phyloP scores from a whole-genome alignment of 1,140 invertebrate genomes.

The Drosophila parvula region DNA sequence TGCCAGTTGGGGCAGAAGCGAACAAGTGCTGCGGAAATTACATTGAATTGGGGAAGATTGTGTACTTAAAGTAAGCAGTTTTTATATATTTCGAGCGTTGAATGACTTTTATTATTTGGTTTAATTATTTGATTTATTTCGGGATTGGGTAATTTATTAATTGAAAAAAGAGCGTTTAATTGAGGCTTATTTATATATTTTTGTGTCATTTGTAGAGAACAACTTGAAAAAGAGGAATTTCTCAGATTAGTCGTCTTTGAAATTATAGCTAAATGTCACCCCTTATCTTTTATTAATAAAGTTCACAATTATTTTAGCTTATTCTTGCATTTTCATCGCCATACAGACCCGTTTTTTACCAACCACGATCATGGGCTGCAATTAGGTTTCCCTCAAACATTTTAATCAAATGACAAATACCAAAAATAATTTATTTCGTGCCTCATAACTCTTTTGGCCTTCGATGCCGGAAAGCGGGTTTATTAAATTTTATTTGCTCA shows the following conservation, averaged over 20 bases:
- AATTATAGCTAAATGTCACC: no score
- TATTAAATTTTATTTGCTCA: conserved; percentile 73
- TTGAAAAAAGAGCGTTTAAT: neutral
- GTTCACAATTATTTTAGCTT: no score
- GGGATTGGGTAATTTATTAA: no score
- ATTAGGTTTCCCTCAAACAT: conserved; percentile 67
- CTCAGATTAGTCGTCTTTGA: no score
- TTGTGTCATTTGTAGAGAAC: neutral
- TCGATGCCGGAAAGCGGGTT: conserved; percentile 29
- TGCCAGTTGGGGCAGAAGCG: conserved; percentile 40
- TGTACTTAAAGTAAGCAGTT: conserved; percentile 1
- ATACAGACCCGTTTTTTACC: neutral
- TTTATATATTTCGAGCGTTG: neutral
- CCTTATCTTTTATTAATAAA: no score
- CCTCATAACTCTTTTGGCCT: conserved; percentile 59
- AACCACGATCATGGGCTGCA: conserved; percentile 16
- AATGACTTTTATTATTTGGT: neutral
- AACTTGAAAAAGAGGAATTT: no score
- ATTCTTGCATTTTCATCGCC: no score
- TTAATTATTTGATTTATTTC: no score
- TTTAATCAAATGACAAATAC: conserved; percentile 77
- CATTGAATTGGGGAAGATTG: conserved; percentile 4
- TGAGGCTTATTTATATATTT: neutral
- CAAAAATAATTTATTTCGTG: conserved; percentile 74
- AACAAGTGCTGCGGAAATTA: conserved; percentile 39